These are phyloP conservation scores for Ormyrus labotus DNA, from an alignment of 2,888 invertebrate genomes.

Conservation along the genomic window DNA sequence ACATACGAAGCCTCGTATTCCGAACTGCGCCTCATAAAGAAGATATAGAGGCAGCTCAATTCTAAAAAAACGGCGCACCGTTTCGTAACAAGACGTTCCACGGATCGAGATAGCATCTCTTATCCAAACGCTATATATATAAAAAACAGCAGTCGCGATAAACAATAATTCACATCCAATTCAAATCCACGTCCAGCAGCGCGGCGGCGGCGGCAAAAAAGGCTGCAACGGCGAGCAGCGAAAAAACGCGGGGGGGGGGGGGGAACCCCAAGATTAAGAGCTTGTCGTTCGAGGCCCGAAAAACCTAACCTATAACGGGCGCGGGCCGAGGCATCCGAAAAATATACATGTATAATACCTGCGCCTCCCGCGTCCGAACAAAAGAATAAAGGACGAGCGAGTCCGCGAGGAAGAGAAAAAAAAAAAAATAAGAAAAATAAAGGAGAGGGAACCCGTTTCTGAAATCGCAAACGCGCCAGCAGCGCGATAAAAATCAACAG, in stretches of 20 bases:
- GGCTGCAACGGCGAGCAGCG: background rate
- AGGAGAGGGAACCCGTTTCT: slow-evolving; percentile 47
- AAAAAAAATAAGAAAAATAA: background rate
- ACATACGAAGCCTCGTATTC: too few relatives aligned
- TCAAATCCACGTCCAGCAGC: background rate
- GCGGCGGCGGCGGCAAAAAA: background rate
- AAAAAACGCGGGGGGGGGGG: background rate
- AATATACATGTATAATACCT: background rate
- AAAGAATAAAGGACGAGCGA: background rate
- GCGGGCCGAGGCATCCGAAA: too few relatives aligned
- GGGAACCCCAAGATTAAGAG: slow-evolving; percentile 19
- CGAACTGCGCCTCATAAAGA: too few relatives aligned
- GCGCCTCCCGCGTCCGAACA: background rate
- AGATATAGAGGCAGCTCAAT: too few relatives aligned
- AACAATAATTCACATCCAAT: slow-evolving; percentile 8
- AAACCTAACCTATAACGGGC: slow-evolving; percentile 9
- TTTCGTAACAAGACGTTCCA: background rate
- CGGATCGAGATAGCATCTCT: slow-evolving; percentile 22
- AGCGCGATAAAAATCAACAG: slow-evolving; percentile 57
- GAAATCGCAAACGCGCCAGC: slow-evolving; percentile 36
- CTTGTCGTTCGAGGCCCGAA: background rate
- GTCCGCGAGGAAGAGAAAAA: background rate
- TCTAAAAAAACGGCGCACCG: too few relatives aligned
- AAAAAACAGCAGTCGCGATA: background rate
- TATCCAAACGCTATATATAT: slow-evolving; percentile 25